Conservation (phyloP, 2,888 invertebrate species). For the Cremastobaeus sp. region DNA sequence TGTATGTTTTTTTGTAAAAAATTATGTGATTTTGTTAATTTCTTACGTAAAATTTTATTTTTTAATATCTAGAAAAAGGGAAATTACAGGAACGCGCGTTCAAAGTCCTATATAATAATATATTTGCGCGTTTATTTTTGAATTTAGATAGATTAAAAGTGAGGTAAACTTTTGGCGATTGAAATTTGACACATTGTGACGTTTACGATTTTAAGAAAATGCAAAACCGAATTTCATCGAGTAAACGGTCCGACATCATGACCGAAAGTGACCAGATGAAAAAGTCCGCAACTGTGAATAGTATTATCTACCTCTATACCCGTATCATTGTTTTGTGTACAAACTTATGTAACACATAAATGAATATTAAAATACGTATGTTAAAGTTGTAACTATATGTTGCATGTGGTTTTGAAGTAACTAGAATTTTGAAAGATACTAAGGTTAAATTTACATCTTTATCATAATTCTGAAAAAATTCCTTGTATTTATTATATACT, state of each 20-base stretch:
- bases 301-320: constrained; percentile 42
- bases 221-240: background rate
- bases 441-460: too few relatives aligned
- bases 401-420: constrained; percentile 8
- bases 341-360: constrained; percentile 13
- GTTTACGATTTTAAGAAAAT: background rate
- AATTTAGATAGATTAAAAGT: too few relatives aligned
- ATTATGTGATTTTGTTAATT: too few relatives aligned
- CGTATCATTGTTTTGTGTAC: constrained; percentile 35
- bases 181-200: constrained; percentile 6
- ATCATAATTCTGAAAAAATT: too few relatives aligned
- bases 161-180: too few relatives aligned
- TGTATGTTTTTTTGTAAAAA: too few relatives aligned
- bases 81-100: too few relatives aligned
- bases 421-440: constrained; percentile 11
- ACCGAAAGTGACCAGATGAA: too few relatives aligned
- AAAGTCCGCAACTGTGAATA: constrained; percentile 26
- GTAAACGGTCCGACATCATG: constrained; percentile 11
- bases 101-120: background rate
- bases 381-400: constrained; percentile 27
- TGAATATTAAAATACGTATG: constrained; percentile 4
- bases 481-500: too few relatives aligned
- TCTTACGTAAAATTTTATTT: too few relatives aligned
- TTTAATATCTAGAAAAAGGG: too few relatives aligned
- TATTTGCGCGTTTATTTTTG: constrained; percentile 10